Conservation (phyloP, 2,888 invertebrate species). For the Anthrax anthrax region DNA sequence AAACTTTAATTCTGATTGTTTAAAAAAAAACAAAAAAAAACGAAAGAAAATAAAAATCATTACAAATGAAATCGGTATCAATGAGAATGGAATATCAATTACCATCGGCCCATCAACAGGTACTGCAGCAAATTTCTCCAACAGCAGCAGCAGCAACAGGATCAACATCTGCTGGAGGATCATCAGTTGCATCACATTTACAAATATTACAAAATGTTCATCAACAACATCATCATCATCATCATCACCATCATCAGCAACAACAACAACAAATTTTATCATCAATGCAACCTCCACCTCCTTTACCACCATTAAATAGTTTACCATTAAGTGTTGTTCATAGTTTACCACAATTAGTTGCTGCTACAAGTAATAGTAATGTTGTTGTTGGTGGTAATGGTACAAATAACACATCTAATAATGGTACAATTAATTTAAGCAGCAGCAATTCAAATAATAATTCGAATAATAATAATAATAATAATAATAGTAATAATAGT, state of each 20-base stretch:
- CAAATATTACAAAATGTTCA: slow-evolving; percentile 22
- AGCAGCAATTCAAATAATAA: slow-evolving; percentile 10
- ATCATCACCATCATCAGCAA: slow-evolving; percentile 19
- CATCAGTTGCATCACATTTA: slow-evolving; percentile 18
- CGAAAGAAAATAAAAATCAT: too few relatives aligned
- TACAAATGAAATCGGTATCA: slow-evolving; percentile 19
- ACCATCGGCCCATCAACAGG: slow-evolving; percentile 31
- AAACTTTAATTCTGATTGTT: too few relatives aligned
- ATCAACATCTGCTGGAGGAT: slow-evolving; percentile 3
- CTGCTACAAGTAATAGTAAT: neutral
- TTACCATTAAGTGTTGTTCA: slow-evolving; percentile 33
- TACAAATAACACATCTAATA: neutral
- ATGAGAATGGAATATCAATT: slow-evolving; percentile 36
- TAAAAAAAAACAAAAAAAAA: too few relatives aligned
- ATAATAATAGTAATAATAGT: slow-evolving; percentile 12
- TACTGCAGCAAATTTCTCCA: slow-evolving; percentile 24
- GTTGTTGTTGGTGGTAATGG: slow-evolving; percentile 6
- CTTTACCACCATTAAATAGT: slow-evolving; percentile 28
- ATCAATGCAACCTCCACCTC: slow-evolving; percentile 23
- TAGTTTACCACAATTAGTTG: slow-evolving; percentile 29
- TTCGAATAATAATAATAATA: slow-evolving; percentile 10
- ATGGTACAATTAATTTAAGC: slow-evolving; percentile 10
- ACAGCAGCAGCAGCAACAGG: slow-evolving; percentile 3
- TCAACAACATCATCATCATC: too few relatives aligned
- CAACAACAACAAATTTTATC: slow-evolving; percentile 26